Percentiles rank a stretch among this genome's conserved stretches.
These are phyloP conservation scores for Drosophila ananassae DNA, from an alignment of 1,140 invertebrate genomes.

Conservation along the genomic window DNA sequence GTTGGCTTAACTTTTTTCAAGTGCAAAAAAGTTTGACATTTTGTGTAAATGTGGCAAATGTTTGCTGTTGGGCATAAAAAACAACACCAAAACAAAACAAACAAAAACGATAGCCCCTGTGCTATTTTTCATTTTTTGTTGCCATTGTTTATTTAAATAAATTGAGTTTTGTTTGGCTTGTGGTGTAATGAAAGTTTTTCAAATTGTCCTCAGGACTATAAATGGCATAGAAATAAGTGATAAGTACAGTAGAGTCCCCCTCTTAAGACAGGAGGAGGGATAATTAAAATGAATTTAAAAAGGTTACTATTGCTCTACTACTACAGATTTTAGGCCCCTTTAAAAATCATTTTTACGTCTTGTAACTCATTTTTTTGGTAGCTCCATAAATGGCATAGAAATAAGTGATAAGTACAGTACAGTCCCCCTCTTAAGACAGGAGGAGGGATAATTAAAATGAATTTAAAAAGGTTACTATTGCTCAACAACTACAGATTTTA, in stretches of 20 bases:
- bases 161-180: constrained; percentile 27
- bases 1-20: constrained; percentile 75
- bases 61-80: constrained; percentile 16
- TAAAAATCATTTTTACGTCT: no score
- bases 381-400: constrained; percentile 11
- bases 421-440: not conserved
- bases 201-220: constrained; percentile 16
- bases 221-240: constrained; percentile 20
- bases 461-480: no score
- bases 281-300: no score
- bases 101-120: not conserved
- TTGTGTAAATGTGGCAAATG: constrained; percentile 79
- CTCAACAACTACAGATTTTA: no score
- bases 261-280: no score
- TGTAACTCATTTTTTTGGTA: no score
- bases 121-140: constrained; percentile 22
- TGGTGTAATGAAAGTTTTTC: constrained; percentile 27
- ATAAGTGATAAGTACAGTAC: constrained; percentile 16
- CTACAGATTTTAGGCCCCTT: no score
- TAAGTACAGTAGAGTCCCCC: constrained; percentile 2
- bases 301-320: no score
- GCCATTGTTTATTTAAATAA: constrained; percentile 44
- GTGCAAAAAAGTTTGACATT: constrained; percentile 82
- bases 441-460: no score
- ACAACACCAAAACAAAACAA: not conserved